Conservation (phyloP, 2,113 vertebrate genomes). For the Scolopax mira region DNA sequence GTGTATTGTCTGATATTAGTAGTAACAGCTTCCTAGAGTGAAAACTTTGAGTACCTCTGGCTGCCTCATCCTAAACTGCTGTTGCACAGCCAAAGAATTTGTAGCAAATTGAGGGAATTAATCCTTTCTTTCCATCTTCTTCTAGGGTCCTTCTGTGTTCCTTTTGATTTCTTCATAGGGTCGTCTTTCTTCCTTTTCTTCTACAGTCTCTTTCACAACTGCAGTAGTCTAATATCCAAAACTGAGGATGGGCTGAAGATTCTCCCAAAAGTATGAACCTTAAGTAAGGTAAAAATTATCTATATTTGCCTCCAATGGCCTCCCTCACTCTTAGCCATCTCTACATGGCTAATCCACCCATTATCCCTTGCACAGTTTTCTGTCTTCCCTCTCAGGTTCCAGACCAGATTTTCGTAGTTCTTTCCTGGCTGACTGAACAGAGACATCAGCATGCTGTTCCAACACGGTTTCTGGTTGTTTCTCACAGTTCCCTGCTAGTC, state of each 20-base stretch:
- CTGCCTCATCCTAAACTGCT: not conserved
- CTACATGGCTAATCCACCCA: not conserved
- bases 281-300: not conserved
- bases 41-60: not conserved
- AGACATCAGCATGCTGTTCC: not conserved
- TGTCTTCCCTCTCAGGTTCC: not conserved
- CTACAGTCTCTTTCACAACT: not conserved
- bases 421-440: not conserved
- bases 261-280: not conserved
- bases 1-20: not conserved
- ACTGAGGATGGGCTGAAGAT: not conserved
- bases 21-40: not conserved
- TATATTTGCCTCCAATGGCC: not conserved
- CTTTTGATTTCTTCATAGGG: not conserved
- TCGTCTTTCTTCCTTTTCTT: not conserved
- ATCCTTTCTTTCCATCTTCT: not conserved
- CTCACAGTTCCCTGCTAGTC: conserved; percentile 20
- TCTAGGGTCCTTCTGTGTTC: not conserved
- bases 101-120: not conserved
- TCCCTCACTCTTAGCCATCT: not conserved
- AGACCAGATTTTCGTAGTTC: conserved; percentile 34
- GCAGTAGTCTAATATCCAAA: not conserved
- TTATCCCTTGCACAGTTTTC: not conserved
- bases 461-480: conserved; percentile 39
- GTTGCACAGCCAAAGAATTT: not conserved